phyloP scores from a whole-genome alignment of 2,113 vertebrate species.

The Philantomba maxwellii region DNA sequence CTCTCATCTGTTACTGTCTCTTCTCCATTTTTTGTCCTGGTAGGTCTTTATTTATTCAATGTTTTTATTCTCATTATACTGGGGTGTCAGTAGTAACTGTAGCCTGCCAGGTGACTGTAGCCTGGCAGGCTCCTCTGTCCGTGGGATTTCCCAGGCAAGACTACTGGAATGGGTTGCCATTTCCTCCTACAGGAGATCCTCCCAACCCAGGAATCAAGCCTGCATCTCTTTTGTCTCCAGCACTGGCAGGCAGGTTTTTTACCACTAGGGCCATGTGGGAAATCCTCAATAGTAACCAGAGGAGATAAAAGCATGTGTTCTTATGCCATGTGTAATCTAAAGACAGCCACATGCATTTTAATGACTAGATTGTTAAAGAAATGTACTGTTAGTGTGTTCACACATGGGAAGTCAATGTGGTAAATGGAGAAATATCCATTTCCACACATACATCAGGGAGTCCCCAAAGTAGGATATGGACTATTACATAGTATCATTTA shows the following conservation, averaged over 20 bases:
- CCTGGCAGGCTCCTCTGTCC: background rate
- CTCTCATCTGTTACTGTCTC: background rate
- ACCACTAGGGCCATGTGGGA: background rate
- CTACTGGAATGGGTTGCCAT: background rate
- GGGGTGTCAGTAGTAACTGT: background rate
- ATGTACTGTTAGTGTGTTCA: background rate
- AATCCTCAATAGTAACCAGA: background rate
- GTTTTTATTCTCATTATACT: background rate
- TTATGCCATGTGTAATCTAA: background rate
- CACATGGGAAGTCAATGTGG: background rate
- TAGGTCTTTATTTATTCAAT: background rate
- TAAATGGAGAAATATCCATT: background rate
- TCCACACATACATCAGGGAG: background rate
- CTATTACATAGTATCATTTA: background rate
- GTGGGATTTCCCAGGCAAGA: background rate
- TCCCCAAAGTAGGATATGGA: background rate
- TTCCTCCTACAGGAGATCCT: background rate
- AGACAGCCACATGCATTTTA: background rate
- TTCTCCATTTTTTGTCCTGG: background rate
- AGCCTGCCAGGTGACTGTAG: background rate
- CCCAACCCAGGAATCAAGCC: background rate
- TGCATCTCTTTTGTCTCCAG: background rate
- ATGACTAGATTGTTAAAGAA: slow-evolving; percentile 17
- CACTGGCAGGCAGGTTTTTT: background rate
- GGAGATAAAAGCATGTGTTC: background rate